These are phyloP conservation scores for Gymnogyps californianus DNA, from an alignment of 2,113 vertebrate species.

Conservation along the genomic window DNA sequence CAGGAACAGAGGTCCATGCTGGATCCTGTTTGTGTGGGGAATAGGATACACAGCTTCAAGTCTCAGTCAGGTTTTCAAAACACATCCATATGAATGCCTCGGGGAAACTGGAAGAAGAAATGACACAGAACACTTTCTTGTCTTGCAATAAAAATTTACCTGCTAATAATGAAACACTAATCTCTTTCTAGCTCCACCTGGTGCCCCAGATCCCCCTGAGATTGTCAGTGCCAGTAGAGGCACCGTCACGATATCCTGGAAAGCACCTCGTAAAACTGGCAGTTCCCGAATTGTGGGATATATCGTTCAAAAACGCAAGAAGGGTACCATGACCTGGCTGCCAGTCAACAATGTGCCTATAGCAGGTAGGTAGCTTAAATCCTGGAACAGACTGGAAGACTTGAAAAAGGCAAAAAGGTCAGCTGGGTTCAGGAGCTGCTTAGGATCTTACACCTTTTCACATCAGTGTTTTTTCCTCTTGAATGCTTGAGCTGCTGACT, in stretches of 20 bases:
- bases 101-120: neutral
- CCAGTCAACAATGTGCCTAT: conserved; percentile 72
- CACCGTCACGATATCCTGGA: conserved; percentile 80
- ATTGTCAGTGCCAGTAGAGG: conserved; percentile 77
- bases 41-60: neutral
- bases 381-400: neutral
- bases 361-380: conserved; percentile 66
- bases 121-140: neutral
- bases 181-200: conserved; percentile 75
- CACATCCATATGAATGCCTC: neutral
- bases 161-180: neutral
- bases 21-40: neutral
- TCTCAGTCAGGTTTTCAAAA: neutral
- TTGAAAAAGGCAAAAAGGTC: neutral
- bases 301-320: conserved; percentile 86
- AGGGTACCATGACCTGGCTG: conserved; percentile 83
- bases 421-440: neutral
- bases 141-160: neutral
- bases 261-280: conserved; percentile 74
- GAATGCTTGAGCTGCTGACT: neutral
- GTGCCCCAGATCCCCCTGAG: conserved; percentile 79
- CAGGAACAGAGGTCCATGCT: neutral
- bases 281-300: conserved; percentile 82
- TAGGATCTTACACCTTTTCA: neutral
- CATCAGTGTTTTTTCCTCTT: neutral